phyloP scores from a whole-genome alignment of 2,888 invertebrate species.

The Chrysopilus asiliformis region DNA sequence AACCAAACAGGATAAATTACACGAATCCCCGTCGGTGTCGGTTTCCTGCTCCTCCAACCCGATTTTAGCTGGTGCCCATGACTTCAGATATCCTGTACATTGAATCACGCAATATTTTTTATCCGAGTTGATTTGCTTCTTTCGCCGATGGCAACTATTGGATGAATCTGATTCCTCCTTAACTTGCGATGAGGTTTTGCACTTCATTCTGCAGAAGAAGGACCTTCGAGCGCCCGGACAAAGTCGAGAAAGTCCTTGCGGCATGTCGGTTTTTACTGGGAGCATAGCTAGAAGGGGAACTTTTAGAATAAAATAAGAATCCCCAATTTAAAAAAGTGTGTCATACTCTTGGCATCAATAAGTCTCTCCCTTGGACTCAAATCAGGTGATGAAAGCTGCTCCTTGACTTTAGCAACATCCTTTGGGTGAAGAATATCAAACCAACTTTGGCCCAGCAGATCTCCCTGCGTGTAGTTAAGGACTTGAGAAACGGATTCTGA shows the following conservation, averaged over 20 bases:
- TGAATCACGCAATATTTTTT: constrained; percentile 81
- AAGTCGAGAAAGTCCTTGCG: constrained; percentile 59
- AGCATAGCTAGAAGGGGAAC: constrained; percentile 56
- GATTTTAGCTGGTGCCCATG: constrained; percentile 74
- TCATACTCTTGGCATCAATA: constrained; percentile 84
- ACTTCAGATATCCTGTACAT: constrained; percentile 86
- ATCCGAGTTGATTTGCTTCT: constrained; percentile 48
- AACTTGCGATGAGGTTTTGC: constrained; percentile 47
- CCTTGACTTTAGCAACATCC: constrained; percentile 89
- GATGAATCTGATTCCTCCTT: constrained; percentile 52
- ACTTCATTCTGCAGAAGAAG: constrained; percentile 90
- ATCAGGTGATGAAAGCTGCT: constrained; percentile 83
- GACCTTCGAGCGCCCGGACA: constrained; percentile 83
- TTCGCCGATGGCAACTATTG: constrained; percentile 48
- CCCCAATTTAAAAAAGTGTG: not conserved
- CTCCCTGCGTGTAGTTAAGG: constrained; percentile 71
- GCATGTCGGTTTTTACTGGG: constrained; percentile 75
- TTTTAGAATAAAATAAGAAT: constrained; percentile 1
- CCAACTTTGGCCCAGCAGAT: constrained; percentile 81
- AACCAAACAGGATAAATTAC: constrained; percentile 74
- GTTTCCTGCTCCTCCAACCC: constrained; percentile 52
- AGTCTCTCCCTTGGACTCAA: constrained; percentile 75
- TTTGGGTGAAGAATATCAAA: constrained; percentile 91
- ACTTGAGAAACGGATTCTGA: constrained; percentile 75
- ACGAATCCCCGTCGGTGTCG: constrained; percentile 42